Conservation (phyloP, 2,888 invertebrate genomes). For the Tortrix viridana region DNA sequence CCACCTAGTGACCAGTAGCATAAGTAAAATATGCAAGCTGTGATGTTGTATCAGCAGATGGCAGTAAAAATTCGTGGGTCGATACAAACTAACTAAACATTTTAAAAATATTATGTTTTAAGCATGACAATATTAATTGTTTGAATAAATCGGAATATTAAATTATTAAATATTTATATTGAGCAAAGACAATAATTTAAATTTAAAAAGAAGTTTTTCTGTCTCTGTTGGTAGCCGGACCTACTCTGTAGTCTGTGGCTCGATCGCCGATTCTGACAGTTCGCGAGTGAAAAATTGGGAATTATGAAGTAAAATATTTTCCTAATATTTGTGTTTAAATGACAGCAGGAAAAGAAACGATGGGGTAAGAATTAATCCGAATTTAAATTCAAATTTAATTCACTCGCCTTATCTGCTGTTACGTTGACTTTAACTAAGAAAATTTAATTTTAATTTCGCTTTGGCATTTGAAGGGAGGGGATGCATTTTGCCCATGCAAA, state of each 20-base stretch:
- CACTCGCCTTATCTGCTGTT: slow-evolving; percentile 3
- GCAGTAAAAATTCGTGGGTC: background rate
- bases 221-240: slow-evolving; percentile 20
- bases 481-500: slow-evolving; percentile 79
- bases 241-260: slow-evolving; percentile 55
- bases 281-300: slow-evolving; percentile 61
- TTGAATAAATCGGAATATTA: too few relatives aligned
- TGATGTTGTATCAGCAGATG: background rate
- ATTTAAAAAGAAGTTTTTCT: background rate
- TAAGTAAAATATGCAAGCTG: background rate
- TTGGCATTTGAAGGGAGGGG: slow-evolving; percentile 82
- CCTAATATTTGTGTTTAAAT: slow-evolving; percentile 84
- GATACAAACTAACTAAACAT: too few relatives aligned
- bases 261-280: slow-evolving; percentile 65
- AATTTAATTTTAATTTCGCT: slow-evolving; percentile 61
- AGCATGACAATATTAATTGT: too few relatives aligned
- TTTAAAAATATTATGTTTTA: too few relatives aligned
- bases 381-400: slow-evolving; percentile 41
- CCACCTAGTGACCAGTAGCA: slow-evolving; percentile 18
- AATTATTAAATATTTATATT: background rate
- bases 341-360: slow-evolving; percentile 92
- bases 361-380: slow-evolving; percentile 86
- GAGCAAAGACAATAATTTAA: background rate
- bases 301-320: slow-evolving; percentile 72
- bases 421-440: slow-evolving; percentile 40